Evolutionary conservation across 1,140 invertebrate genomes (phyloP).

Genomic region (Drosophila sproati): DNA sequence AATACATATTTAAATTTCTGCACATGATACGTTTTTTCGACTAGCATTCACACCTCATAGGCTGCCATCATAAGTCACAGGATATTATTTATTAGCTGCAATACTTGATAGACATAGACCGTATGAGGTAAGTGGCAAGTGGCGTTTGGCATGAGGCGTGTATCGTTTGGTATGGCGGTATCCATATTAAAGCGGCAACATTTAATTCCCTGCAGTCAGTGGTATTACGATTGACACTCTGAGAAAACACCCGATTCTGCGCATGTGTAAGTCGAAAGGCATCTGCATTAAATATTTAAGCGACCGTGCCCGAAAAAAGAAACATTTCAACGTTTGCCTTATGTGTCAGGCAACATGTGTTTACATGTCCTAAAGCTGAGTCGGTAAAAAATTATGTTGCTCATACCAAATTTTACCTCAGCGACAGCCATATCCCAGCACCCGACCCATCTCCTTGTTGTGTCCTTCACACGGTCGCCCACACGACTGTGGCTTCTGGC

Average conservation of each 20-base stretch:
- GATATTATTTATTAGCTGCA: constrained; percentile 48
- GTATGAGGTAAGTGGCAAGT: constrained; percentile 19
- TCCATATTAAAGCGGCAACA: background rate
- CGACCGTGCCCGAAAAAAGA: constrained; percentile 10
- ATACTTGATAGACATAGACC: constrained; percentile 21
- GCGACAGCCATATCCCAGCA: constrained; percentile 24
- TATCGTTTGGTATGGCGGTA: background rate
- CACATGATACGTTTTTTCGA: no score
- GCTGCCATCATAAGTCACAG: background rate
- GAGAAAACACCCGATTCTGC: constrained; percentile 1
- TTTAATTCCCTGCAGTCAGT: constrained; percentile 11
- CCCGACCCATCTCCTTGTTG: constrained; percentile 34
- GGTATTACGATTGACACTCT: constrained; percentile 4
- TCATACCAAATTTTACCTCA: constrained; percentile 59
- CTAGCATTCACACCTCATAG: background rate
- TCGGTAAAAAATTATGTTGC: constrained; percentile 61
- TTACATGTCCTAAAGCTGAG: constrained; percentile 64
- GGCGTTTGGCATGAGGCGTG: background rate
- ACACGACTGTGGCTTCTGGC: constrained; percentile 38
- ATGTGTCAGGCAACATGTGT: constrained; percentile 64
- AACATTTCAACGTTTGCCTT: constrained; percentile 9
- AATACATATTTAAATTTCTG: no score
- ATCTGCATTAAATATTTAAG: constrained; percentile 32
- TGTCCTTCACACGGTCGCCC: constrained; percentile 54
- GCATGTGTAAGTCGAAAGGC: constrained; percentile 5